phyloP scores from a whole-genome alignment of 1,140 invertebrate species.

The Cyrtorhinus lividipennis region DNA sequence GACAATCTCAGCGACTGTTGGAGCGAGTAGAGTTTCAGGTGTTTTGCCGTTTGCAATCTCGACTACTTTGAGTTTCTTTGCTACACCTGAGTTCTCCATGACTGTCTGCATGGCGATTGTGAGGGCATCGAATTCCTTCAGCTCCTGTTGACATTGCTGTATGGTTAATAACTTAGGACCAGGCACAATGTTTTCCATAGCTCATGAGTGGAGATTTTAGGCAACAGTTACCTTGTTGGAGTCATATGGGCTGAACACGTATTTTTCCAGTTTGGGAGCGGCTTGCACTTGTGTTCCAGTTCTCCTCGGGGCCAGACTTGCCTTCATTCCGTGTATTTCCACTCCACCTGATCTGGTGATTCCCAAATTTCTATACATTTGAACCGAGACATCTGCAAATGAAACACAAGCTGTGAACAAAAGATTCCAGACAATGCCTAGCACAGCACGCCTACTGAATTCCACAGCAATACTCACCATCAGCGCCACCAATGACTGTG shows the following conservation, averaged over 20 bases:
- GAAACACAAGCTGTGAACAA: no score
- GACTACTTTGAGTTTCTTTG: slow-evolving; percentile 53
- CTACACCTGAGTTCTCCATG: slow-evolving; percentile 56
- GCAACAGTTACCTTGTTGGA: slow-evolving; percentile 45
- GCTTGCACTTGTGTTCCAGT: slow-evolving; percentile 46
- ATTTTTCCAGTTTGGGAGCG: slow-evolving; percentile 65
- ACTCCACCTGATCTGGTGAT: slow-evolving; percentile 71
- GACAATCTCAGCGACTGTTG: slow-evolving; percentile 40
- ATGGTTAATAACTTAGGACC: no score
- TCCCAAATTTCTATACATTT: slow-evolving; percentile 59
- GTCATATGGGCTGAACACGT: slow-evolving; percentile 65
- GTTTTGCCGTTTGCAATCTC: slow-evolving; percentile 51
- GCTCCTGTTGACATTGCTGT: no score
- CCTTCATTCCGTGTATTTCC: slow-evolving; percentile 79
- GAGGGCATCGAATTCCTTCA: slow-evolving; percentile 36
- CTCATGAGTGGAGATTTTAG: no score
- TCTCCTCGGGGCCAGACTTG: slow-evolving; percentile 70
- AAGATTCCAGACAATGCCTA: no score
- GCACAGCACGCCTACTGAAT: no score
- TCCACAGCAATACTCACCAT: no score
- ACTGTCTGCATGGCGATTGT: slow-evolving; percentile 50
- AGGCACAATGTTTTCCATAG: no score
- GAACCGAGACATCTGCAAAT: slow-evolving; percentile 38
- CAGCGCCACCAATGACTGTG: no score
- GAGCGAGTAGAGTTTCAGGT: slow-evolving; percentile 45